Percentiles rank a stretch among this genome's conserved stretches.
Evolutionary conservation across 2,797 vertebrate species (phyloP).

Genomic region (Oreortyx pictus): DNA sequence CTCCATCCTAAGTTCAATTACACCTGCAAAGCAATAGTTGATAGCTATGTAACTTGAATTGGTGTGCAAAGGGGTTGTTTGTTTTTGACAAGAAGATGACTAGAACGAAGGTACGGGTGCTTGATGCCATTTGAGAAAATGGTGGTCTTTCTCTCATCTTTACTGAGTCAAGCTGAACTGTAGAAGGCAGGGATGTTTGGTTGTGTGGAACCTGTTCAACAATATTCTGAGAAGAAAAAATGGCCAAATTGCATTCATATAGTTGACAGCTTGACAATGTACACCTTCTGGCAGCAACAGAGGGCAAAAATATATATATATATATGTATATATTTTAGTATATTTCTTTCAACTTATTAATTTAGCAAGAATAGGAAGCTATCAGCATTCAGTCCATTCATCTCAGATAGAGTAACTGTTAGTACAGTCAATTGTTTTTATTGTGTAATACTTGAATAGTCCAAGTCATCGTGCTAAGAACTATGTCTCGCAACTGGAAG

Average conservation of each 20-base stretch:
- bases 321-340: too few species aligned
- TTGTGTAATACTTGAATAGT: background rate
- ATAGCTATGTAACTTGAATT: background rate
- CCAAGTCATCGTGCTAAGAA: background rate
- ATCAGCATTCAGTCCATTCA: background rate
- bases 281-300: slow-evolving; percentile 66
- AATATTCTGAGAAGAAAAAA: slow-evolving; percentile 57
- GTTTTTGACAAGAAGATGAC: background rate
- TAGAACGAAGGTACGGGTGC: slow-evolving; percentile 23
- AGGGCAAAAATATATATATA: too few species aligned
- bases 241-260: slow-evolving; percentile 76
- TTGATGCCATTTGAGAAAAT: slow-evolving; percentile 7
- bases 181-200: slow-evolving; percentile 75
- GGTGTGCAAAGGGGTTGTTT: background rate
- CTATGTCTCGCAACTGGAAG: background rate
- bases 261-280: slow-evolving; percentile 76
- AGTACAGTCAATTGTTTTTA: background rate
- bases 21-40: background rate
- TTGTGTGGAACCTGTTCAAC: slow-evolving; percentile 65
- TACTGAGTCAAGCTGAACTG: slow-evolving; percentile 47
- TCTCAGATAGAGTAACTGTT: background rate
- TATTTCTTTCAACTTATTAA: slow-evolving; percentile 41
- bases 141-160: background rate
- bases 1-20: background rate
- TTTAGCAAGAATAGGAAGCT: slow-evolving; percentile 34